Conservation (phyloP, 2,113 vertebrate genomes). For the Grammomys dolichurus region DNA sequence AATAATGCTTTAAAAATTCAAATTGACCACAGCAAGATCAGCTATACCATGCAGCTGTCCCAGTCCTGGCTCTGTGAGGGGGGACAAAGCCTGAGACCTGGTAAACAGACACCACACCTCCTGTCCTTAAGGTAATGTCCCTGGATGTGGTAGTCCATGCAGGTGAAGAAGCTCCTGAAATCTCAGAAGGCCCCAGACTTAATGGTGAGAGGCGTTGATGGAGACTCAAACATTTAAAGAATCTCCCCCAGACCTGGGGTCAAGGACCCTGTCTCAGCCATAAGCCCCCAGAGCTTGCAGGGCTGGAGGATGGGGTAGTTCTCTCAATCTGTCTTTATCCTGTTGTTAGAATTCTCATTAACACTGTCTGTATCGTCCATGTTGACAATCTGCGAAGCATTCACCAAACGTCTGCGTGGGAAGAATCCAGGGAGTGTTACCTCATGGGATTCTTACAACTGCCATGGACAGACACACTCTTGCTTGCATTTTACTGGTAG, state of each 20-base stretch:
- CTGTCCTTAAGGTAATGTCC: neutral
- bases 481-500: neutral
- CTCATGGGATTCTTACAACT: neutral
- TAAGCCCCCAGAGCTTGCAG: neutral
- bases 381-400: too few relatives aligned
- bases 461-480: neutral
- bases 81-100: neutral
- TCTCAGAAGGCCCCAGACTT: neutral
- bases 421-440: neutral
- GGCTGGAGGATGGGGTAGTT: accelerated
- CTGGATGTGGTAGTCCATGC: neutral
- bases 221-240: neutral
- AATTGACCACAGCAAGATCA: neutral
- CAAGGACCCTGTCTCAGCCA: accelerated
- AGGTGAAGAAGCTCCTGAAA: neutral
- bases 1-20: neutral
- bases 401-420: accelerated
- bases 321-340: neutral
- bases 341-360: neutral
- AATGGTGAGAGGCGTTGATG: neutral
- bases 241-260: accelerated
- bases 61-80: accelerated
- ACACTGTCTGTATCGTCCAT: too few relatives aligned
- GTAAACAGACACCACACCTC: neutral
- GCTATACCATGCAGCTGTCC: accelerated